Conservation (phyloP, 2,797 vertebrate species). For the Anguilla pacifica region DNA sequence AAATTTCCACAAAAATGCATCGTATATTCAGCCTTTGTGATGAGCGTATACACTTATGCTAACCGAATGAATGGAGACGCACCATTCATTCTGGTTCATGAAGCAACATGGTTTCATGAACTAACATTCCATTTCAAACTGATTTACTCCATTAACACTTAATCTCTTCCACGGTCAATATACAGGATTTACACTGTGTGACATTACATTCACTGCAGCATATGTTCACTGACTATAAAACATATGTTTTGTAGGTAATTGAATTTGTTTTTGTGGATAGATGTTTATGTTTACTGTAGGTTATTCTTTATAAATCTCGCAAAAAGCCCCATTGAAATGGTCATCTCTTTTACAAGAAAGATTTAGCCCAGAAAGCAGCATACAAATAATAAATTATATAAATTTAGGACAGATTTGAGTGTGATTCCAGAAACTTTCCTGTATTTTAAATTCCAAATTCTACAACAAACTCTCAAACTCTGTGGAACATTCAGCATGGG, state of each 20-base stretch:
- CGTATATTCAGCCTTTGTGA: not conserved
- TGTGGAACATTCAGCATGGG: not conserved
- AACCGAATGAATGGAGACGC: not conserved
- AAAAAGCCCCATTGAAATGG: too few species aligned
- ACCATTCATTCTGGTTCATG: not conserved
- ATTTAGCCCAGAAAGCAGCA: too few species aligned
- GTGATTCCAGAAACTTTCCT: too few species aligned
- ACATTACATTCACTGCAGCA: not conserved
- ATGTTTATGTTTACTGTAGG: too few species aligned
- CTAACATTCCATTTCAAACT: constrained; percentile 21
- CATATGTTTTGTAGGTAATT: not conserved
- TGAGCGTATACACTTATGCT: not conserved
- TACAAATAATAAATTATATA: too few species aligned
- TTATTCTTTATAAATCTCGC: too few species aligned
- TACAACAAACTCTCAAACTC: too few species aligned
- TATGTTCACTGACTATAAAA: not conserved
- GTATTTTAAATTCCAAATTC: too few species aligned
- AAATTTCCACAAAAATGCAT: not conserved
- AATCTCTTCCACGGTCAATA: not conserved
- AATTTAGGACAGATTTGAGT: too few species aligned
- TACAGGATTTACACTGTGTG: not conserved
- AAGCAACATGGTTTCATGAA: constrained; percentile 6
- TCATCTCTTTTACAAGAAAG: too few species aligned
- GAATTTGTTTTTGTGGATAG: not conserved
- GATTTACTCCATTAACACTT: not conserved